Evolutionary conservation across 2,888 invertebrate genomes (phyloP).

Genomic region (Linnaemya vulpina): DNA sequence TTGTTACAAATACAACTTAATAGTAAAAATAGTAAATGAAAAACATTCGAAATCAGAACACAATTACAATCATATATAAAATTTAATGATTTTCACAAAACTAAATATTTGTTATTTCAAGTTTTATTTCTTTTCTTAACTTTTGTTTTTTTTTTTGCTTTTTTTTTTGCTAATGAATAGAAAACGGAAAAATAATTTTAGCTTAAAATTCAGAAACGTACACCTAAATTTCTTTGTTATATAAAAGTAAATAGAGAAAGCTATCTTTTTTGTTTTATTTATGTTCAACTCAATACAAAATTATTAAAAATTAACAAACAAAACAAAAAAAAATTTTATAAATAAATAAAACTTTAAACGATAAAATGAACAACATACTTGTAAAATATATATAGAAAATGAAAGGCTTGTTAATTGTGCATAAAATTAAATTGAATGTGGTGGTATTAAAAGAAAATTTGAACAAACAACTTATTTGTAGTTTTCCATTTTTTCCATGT

Average conservation of each 20-base stretch:
- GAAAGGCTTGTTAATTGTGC: conserved; percentile 74
- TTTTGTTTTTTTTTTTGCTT: not conserved
- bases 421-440: conserved; percentile 70
- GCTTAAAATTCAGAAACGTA: conserved; percentile 2
- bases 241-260: conserved; percentile 23
- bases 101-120: not conserved
- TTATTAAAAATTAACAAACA: conserved; percentile 16
- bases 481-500: conserved; percentile 21
- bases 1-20: conserved; percentile 23
- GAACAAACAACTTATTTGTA: conserved; percentile 54
- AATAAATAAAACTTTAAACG: conserved; percentile 38
- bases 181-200: not conserved
- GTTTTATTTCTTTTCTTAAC: not conserved
- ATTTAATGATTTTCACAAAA: conserved; percentile 50
- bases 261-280: conserved; percentile 9
- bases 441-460: conserved; percentile 49
- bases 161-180: not conserved
- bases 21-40: conserved; percentile 24
- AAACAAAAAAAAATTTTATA: conserved; percentile 10
- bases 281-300: not conserved
- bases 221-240: conserved; percentile 23
- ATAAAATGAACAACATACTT: conserved; percentile 29
- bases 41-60: conserved; percentile 9
- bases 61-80: not conserved
- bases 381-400: conserved; percentile 76